Evolutionary conservation across 2,888 invertebrate species (phyloP), one percentile per base, ranked within the genome.

Genomic region (Pachliopta kotzebuea): DNA sequence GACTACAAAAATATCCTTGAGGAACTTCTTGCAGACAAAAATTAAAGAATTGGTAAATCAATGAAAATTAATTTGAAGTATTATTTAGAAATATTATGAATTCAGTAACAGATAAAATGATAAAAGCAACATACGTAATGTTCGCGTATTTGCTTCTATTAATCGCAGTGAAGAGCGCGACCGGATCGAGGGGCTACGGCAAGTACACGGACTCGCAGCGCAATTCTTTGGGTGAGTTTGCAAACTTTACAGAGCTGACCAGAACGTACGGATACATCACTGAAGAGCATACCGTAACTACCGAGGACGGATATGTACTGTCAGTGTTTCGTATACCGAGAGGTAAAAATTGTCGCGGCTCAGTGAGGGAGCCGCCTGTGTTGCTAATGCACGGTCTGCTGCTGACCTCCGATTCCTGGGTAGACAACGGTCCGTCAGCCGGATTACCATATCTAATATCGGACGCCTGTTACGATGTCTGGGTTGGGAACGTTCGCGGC

Each of bases 371-470:
- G 17, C 76, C 80, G 0, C 88, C 88, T 0, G 84, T 87, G 9
- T 60, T 88, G 9, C 74, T 88, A 21, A 81, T 85, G 83, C 88
- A 86, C 66, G 88, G 88, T 0, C 71, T 88, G 0, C 77, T 88
- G 0, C 77, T 78, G 54, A 85, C 83, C 60, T 77, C 88, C 0
- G 83, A 86, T 42, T 74, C 80, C 2, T 88, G 80, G 79, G 67
- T 86, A 1, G 85, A 85, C 31, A 81, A 87, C 0, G 88, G 88
- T 0, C 83, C 86, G 0, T 54, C 63, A 2, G 74, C 74, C 18
- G 80, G 77, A 6, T 62, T 79, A 17, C 78, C 74, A 0, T 81
- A 73, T 63, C 72, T 79, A 0, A 60, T 80, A 14, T 67, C 80
- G 0, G 76, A 76, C 54, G 71, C 73, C 3, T 79, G 80, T 62